Conservation (phyloP, 2,113 vertebrate genomes). For the Okapia johnstoni region DNA sequence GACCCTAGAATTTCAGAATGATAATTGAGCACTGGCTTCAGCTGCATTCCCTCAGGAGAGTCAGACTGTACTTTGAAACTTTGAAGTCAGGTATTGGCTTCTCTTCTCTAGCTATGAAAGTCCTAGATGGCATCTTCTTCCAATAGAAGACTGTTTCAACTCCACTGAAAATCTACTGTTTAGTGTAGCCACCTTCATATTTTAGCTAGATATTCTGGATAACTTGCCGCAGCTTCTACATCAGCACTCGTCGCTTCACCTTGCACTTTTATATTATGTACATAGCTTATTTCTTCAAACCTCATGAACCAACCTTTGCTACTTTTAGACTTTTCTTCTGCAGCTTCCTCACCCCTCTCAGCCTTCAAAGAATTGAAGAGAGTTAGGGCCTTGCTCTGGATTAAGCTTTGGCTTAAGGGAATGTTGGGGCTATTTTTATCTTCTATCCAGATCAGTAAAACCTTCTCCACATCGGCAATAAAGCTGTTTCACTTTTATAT, state of each 20-base stretch:
- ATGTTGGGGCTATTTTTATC: neutral
- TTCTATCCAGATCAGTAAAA: neutral
- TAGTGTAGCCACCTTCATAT: neutral
- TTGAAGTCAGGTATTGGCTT: neutral
- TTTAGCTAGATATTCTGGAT: neutral
- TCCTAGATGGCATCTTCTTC: neutral
- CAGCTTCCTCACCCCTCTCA: neutral
- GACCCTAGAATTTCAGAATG: neutral
- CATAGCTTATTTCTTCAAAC: neutral
- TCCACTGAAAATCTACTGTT: neutral
- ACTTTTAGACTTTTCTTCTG: neutral
- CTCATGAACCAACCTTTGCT: neutral
- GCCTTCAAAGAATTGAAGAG: neutral
- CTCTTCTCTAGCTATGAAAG: neutral
- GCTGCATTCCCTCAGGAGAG: neutral
- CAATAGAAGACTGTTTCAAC: neutral
- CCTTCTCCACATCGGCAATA: neutral
- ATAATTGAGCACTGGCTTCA: neutral
- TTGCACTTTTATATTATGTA: neutral
- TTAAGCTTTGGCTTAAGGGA: neutral
- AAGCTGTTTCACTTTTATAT: neutral
- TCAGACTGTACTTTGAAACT: neutral
- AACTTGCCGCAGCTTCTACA: neutral
- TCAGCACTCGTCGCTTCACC: neutral
- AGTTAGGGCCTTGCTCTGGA: neutral